Evolutionary conservation across 2,113 vertebrate species (phyloP), one percentile per base, ranked within the genome.

Genomic region (Blennius ocellaris): DNA sequence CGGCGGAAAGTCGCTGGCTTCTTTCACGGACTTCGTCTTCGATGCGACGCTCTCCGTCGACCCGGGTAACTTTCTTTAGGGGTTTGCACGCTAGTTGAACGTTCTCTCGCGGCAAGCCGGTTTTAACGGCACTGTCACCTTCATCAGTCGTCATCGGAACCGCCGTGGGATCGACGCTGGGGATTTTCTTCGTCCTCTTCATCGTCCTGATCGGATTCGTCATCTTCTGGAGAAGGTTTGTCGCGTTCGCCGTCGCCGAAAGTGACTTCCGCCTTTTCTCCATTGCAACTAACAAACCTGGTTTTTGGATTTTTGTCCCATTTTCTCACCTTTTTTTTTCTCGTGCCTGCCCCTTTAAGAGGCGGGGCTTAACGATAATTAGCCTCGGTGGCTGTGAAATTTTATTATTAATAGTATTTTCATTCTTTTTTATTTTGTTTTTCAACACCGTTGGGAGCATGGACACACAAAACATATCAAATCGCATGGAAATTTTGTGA

Each of bases 141-240:
- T n/a, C 68, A 60, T 58, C 74, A 96, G 94, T 53, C 38, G 62
- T 93, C 61, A 93, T 93, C 77, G 83, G 30, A 7, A 89, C 93
- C 63, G 94, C 93, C 0, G 75, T 96, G 1, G 96, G 92, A 11
- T 93, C 72, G 43, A 87, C 96, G 15, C 64, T 96, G 60, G 94
- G 91, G 5, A 63, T 94, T 11, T 21, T 95, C 75, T 82, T 81
- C 8, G 45, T 96, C 39, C 84, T 94, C 39, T 21, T 90, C 0
- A 30, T 93, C 45, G 11, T 93, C 63, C 90, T 88, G 2, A 14
- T 92, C 3, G 66, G 77, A 30, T 80, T 90, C 11, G 90, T 96
- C 74, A 78, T 97, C 81, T 93, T 95, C 89, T 95, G 95, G 94
- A 96, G 71, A 76, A 96, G 94, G 93, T 95, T 40, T 45, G 58